A percentile compares a stretch with the other conserved stretches of the same genome.
Evolutionary conservation across 2,888 invertebrate genomes (phyloP).

Genomic region (Plebejus argus): DNA sequence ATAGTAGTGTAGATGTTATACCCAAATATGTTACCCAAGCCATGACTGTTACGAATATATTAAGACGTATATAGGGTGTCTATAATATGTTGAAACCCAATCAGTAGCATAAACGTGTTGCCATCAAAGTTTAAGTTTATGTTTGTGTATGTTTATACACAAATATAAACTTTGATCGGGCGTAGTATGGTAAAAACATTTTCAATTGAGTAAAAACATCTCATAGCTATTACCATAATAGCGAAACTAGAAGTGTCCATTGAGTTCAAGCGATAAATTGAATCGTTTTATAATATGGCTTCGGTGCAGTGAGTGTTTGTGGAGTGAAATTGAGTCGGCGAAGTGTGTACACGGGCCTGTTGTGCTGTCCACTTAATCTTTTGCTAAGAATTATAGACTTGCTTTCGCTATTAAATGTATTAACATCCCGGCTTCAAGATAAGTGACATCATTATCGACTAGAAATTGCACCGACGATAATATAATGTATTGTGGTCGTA

Average conservation of each 20-base stretch:
- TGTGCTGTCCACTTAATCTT: constrained; percentile 30
- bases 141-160: neutral
- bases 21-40: too few relatives aligned
- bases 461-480: neutral
- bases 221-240: constrained; percentile 7
- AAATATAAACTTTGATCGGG: neutral
- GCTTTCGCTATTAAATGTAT: constrained; percentile 6
- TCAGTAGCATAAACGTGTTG: too few relatives aligned
- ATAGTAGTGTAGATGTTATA: too few relatives aligned
- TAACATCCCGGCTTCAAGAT: neutral
- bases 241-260: constrained; percentile 12
- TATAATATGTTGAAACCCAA: too few relatives aligned
- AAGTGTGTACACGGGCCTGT: constrained; percentile 34
- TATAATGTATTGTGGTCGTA: neutral
- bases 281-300: constrained; percentile 29
- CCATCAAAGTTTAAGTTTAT: too few relatives aligned
- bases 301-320: constrained; percentile 34
- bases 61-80: too few relatives aligned
- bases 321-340: constrained; percentile 37
- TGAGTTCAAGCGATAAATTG: constrained; percentile 30
- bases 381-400: constrained; percentile 3
- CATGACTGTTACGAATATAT: too few relatives aligned
- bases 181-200: neutral
- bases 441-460: constrained; percentile 6
- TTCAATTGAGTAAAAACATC: neutral